These are phyloP conservation scores for Nysson spinosus DNA, from an alignment of 2,888 invertebrate genomes.

Conservation along the genomic window DNA sequence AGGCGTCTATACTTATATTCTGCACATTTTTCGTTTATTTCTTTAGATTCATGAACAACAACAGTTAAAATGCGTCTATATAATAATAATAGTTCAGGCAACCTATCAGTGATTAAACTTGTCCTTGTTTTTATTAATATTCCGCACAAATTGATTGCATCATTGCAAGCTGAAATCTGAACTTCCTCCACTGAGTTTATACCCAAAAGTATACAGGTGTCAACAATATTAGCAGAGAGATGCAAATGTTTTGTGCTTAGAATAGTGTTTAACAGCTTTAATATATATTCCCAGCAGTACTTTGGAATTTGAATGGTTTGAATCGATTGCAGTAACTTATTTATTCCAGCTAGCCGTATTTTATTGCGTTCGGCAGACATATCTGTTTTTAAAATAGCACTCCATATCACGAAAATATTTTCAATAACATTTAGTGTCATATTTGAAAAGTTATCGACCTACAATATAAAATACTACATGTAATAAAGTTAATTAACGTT, in stretches of 20 bases:
- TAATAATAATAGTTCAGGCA: conserved; percentile 62
- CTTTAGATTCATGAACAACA: conserved; percentile 59
- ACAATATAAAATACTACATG: not conserved
- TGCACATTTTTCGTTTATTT: conserved; percentile 35
- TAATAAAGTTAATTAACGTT: not conserved
- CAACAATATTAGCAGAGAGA: conserved; percentile 58
- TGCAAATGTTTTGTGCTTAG: conserved; percentile 55
- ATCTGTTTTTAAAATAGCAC: conserved; percentile 59
- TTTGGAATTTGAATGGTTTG: conserved; percentile 41
- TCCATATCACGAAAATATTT: conserved; percentile 64
- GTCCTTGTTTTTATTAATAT: conserved; percentile 61
- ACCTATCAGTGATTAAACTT: conserved; percentile 61
- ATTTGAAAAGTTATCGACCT: conserved; percentile 53
- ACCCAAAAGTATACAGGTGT: conserved; percentile 58
- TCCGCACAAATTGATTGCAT: conserved; percentile 61
- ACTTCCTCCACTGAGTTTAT: conserved; percentile 57
- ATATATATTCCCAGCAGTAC: conserved; percentile 49
- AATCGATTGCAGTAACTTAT: conserved; percentile 54
- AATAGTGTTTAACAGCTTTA: conserved; percentile 55
- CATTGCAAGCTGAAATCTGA: conserved; percentile 52
- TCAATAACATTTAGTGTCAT: conserved; percentile 42
- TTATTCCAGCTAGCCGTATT: conserved; percentile 53
- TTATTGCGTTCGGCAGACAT: conserved; percentile 61
- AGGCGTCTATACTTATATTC: conserved; percentile 58
- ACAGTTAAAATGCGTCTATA: conserved; percentile 59